Evolutionary conservation across 2,113 vertebrate species (phyloP).

Genomic region (Entosphenus tridentatus): DNA sequence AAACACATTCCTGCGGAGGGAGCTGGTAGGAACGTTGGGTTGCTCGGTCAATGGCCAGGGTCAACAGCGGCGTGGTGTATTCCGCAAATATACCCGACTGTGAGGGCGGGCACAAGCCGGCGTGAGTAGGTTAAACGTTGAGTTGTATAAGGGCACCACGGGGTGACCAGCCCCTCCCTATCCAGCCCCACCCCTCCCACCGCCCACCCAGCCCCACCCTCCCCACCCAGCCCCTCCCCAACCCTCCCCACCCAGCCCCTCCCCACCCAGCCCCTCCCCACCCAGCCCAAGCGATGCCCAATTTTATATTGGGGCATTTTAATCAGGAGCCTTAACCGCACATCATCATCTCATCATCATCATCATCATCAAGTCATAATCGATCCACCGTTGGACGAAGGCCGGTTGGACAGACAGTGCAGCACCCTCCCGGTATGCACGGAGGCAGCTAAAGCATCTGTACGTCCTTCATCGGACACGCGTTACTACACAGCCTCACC

Average conservation of each 20-base stretch:
- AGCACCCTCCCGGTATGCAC: background rate
- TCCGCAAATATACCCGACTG: too few species aligned
- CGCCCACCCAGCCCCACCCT: background rate
- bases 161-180: too few species aligned
- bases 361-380: background rate
- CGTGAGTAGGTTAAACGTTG: too few species aligned
- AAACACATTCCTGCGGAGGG: too few species aligned
- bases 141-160: too few species aligned
- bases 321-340: background rate
- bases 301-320: background rate
- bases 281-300: background rate
- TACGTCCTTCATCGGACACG: background rate
- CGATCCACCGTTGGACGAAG: background rate
- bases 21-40: too few species aligned
- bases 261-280: background rate
- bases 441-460: background rate
- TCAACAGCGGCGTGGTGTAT: too few species aligned
- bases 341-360: background rate
- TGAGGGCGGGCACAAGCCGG: too few species aligned
- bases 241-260: rapidly evolving
- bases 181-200: background rate
- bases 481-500: background rate
- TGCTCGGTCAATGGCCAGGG: too few species aligned
- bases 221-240: rapidly evolving
- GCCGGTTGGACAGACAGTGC: background rate